Percentiles rank a stretch among this genome's conserved stretches.
phyloP scores from a whole-genome alignment of 2,797 vertebrate genomes.

The Eupleurogrammus muticus region DNA sequence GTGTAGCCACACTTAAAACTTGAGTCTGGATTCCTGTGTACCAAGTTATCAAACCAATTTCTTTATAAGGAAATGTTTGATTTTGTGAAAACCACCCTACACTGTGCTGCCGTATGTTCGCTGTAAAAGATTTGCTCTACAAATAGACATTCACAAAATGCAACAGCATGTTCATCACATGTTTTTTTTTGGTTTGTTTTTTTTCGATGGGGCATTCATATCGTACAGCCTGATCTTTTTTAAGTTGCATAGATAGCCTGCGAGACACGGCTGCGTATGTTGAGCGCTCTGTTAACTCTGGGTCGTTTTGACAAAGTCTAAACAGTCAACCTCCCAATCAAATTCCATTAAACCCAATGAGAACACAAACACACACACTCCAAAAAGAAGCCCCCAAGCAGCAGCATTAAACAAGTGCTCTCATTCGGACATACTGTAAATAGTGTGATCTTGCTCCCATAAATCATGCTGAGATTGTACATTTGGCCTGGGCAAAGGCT shows the following conservation, averaged over 20 bases:
- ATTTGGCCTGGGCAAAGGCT: slow-evolving; percentile 73
- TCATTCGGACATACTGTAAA: slow-evolving; percentile 69
- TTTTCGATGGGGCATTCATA: slow-evolving; percentile 4
- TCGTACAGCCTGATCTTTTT: slow-evolving; percentile 28
- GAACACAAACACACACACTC: slow-evolving; percentile 69
- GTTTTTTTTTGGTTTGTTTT: slow-evolving; percentile 8
- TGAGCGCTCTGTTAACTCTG: slow-evolving; percentile 48
- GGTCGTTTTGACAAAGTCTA: slow-evolving; percentile 67
- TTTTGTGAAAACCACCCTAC: background rate
- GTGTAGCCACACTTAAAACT: slow-evolving; percentile 5
- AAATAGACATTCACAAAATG: slow-evolving; percentile 1
- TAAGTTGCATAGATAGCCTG: slow-evolving; percentile 19
- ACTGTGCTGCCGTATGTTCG: background rate
- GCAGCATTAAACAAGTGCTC: slow-evolving; percentile 75
- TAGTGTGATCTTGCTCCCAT: slow-evolving; percentile 75
- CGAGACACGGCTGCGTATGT: slow-evolving; percentile 31
- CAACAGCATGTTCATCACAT: slow-evolving; percentile 31
- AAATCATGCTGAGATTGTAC: slow-evolving; percentile 75
- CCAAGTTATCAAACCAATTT: slow-evolving; percentile 7
- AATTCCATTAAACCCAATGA: slow-evolving; percentile 66
- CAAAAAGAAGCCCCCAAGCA: slow-evolving; percentile 69
- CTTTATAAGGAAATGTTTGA: slow-evolving; percentile 19
- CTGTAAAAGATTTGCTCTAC: slow-evolving; percentile 1
- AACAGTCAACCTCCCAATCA: slow-evolving; percentile 71
- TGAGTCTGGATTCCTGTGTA: slow-evolving; percentile 4